Evolutionary conservation across 2,888 invertebrate species (phyloP).

Genomic region (Ichneumoninae sp.): DNA sequence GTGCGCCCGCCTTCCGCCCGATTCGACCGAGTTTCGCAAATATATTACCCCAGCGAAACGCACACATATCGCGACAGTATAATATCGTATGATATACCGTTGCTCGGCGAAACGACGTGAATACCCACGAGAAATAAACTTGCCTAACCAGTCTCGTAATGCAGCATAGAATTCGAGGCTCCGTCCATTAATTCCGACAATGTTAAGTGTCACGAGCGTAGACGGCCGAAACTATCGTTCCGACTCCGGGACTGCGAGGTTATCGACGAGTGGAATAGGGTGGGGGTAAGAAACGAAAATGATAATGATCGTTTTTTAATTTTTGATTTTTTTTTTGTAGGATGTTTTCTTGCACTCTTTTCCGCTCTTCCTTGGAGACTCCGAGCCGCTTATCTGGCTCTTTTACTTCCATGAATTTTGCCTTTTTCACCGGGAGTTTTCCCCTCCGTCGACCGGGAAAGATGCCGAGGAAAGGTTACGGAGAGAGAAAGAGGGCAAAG

Average conservation of each 20-base stretch:
- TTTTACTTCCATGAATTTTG: constrained; percentile 7
- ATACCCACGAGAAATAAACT: constrained; percentile 10
- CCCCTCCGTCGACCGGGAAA: constrained; percentile 9
- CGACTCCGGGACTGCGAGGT: neutral
- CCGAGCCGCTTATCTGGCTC: constrained; percentile 22
- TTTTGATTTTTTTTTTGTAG: too few relatives aligned
- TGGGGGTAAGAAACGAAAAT: constrained; percentile 11
- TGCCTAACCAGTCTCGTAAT: constrained; percentile 1
- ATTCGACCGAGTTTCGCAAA: constrained; percentile 55
- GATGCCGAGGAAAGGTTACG: constrained; percentile 18
- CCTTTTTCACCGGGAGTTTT: constrained; percentile 18
- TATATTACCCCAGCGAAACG: constrained; percentile 33
- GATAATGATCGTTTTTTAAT: neutral
- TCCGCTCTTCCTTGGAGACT: neutral
- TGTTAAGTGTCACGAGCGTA: neutral
- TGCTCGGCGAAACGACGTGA: neutral
- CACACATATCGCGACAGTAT: neutral
- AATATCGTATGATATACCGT: constrained; percentile 1
- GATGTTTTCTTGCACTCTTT: neutral
- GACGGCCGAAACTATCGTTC: neutral
- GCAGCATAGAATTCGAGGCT: neutral
- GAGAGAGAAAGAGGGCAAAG: constrained; percentile 47
- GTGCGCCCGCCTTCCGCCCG: constrained; percentile 37
- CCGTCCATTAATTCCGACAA: neutral
- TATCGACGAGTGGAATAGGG: neutral